Conservation (phyloP, 2,797 vertebrate genomes). For the Enteromius fasciolatus region DNA sequence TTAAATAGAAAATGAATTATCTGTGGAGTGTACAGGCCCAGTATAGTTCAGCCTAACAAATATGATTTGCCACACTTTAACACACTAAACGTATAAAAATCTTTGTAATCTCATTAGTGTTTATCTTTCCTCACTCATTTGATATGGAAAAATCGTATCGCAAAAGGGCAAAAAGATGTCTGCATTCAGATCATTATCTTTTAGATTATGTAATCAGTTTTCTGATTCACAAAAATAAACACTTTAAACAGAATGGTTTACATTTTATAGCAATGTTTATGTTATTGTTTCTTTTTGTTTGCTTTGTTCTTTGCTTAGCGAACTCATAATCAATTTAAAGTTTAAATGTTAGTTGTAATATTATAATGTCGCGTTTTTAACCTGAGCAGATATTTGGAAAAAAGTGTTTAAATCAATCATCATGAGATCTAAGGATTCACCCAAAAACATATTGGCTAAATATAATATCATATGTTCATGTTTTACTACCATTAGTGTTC, state of each 20-base stretch:
- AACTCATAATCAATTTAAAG: background rate
- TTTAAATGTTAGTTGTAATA: background rate
- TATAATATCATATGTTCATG: background rate
- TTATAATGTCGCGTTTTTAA: background rate
- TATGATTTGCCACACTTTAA: constrained; percentile 26
- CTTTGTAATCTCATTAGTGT: constrained; percentile 34
- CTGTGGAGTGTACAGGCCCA: background rate
- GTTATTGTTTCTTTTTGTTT: background rate
- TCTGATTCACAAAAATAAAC: background rate
- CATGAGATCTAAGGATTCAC: background rate
- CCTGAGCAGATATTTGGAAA: background rate
- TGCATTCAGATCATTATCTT: constrained; percentile 21
- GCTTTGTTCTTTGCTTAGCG: background rate
- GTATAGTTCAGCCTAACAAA: background rate
- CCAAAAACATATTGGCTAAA: background rate
- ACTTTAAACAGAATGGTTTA: background rate
- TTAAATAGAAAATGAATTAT: constrained; percentile 31
- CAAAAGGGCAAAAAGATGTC: constrained; percentile 38
- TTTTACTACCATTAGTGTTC: background rate
- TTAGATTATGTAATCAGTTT: background rate
- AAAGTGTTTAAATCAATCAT: background rate
- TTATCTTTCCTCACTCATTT: constrained; percentile 33
- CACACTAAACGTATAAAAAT: constrained; percentile 23
- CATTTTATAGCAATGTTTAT: background rate
- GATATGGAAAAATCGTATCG: constrained; percentile 17